These are phyloP conservation scores for Ormia ochracea DNA, from an alignment of 2,888 invertebrate species.

Conservation along the genomic window DNA sequence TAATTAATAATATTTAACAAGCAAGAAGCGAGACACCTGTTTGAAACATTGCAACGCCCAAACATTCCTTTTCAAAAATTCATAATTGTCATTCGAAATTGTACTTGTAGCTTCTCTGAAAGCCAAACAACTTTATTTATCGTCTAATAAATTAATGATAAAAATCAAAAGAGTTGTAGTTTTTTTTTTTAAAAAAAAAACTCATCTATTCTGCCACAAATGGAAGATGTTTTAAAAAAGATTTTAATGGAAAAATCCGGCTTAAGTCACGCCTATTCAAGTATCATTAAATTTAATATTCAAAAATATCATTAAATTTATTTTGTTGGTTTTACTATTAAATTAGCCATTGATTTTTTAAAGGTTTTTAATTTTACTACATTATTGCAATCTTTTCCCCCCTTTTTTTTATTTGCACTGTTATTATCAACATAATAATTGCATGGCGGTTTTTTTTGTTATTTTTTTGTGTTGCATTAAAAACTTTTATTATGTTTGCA, in stretches of 20 bases:
- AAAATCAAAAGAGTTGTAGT: neutral
- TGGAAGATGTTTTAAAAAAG: slow-evolving; percentile 9
- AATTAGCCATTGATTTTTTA: neutral
- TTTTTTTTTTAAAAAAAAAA: neutral
- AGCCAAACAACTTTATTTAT: neutral
- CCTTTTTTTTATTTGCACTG: slow-evolving; percentile 9
- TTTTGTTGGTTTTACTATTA: slow-evolving; percentile 5
- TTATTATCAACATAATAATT: neutral
- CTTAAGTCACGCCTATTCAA: slow-evolving; percentile 58
- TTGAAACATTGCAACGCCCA: neutral
- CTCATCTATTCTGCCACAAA: neutral
- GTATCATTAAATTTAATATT: slow-evolving; percentile 4
- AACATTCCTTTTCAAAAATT: neutral
- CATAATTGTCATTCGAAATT: slow-evolving; percentile 23
- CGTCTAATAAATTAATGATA: too few relatives aligned
- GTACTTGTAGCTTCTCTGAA: neutral
- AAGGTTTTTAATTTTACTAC: neutral
- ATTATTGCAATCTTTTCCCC: too few relatives aligned
- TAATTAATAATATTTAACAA: neutral
- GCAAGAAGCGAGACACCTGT: slow-evolving; percentile 12
- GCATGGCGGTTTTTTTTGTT: neutral
- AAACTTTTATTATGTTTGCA: slow-evolving; percentile 11
- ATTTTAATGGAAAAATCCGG: slow-evolving; percentile 41
- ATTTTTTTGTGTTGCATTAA: neutral
- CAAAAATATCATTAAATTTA: neutral